Conservation (phyloP, 2,113 vertebrate genomes). For the Anas platyrhynchos region DNA sequence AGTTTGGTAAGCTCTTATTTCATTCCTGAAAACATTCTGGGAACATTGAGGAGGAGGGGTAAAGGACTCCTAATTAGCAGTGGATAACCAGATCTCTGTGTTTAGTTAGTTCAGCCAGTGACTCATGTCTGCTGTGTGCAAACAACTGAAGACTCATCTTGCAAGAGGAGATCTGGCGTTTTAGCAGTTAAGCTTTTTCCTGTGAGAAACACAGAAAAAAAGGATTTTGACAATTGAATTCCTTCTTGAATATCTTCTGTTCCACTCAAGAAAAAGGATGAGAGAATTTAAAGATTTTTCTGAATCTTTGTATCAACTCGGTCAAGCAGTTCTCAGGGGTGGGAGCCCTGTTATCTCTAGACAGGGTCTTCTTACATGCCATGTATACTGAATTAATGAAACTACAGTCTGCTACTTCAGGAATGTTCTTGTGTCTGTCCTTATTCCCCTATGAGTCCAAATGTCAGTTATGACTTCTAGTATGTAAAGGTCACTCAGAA, state of each 20-base stretch:
- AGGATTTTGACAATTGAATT: neutral
- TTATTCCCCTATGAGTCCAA: neutral
- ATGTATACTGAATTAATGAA: neutral
- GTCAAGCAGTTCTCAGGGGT: conserved; percentile 1
- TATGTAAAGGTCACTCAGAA: neutral
- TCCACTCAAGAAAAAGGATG: neutral
- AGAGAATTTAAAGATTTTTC: neutral
- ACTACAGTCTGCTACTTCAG: neutral
- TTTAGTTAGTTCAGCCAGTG: conserved; percentile 9
- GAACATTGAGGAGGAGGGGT: neutral
- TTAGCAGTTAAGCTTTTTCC: conserved; percentile 1
- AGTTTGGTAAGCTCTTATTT: neutral
- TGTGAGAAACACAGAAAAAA: neutral
- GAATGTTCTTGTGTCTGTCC: neutral
- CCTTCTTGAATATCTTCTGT: neutral
- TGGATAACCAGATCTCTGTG: neutral
- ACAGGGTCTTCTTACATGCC: neutral
- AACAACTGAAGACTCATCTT: conserved; percentile 32
- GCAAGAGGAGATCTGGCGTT: neutral
- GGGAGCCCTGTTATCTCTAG: neutral
- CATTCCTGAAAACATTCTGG: neutral
- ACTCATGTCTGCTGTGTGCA: conserved; percentile 31
- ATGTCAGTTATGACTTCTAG: neutral
- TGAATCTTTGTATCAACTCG: neutral
- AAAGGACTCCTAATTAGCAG: neutral